Base-by-base conservation (phyloP, 2,797 vertebrate genomes). In the Myiotriccus ornatus region DNA sequence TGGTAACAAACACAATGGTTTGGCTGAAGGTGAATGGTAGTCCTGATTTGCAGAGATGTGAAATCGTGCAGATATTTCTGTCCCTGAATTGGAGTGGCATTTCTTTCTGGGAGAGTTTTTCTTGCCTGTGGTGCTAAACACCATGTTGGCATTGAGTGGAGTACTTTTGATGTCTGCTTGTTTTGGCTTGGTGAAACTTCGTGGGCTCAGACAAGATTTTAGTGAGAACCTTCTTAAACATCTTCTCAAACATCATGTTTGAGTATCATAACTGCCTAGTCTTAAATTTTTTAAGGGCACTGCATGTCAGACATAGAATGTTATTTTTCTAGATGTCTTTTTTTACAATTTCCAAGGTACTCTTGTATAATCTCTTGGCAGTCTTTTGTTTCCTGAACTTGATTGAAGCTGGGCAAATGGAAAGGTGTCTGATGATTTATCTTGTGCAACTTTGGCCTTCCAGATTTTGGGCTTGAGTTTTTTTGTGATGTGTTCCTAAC, bases 391-490 rank as follows among this genome's bases (percentile, higher is more conserved):
- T 39, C 41, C 69, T 76, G 18, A 67, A 70, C 49, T 50, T 65
- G 11, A 23, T n/a, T 50, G 49, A 73, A 82, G 17, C n/a, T 39
- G 85, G 55, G 15, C n/a, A 46, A 32, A 34, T 46, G 7, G n/a
- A 64, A 87, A 71, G 23, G 5, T 47, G 6, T n/a, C 4, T 21
- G 22, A 21, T 55, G 30, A 37, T 50, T 75, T 82, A 14, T 60
- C 34, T 64, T 17, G 3, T 64, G 20, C 12, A 39, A 0, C 20
- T 70, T 77, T 8, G 28, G 3, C 35, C 74, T 71, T 83, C 15
- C 44, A 37, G 6, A 2, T 46, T 56, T 70, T 13, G 7, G 7
- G 6, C 52, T 47, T 18, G 34, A 2, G 1, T 0, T 12, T 14
- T 35, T 23, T 55, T 9, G 10, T 34, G 7, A 8, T 5, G 5